These are phyloP conservation scores for Notocelia uddmanniana DNA, from an alignment of 2,888 invertebrate species.

Conservation along the genomic window DNA sequence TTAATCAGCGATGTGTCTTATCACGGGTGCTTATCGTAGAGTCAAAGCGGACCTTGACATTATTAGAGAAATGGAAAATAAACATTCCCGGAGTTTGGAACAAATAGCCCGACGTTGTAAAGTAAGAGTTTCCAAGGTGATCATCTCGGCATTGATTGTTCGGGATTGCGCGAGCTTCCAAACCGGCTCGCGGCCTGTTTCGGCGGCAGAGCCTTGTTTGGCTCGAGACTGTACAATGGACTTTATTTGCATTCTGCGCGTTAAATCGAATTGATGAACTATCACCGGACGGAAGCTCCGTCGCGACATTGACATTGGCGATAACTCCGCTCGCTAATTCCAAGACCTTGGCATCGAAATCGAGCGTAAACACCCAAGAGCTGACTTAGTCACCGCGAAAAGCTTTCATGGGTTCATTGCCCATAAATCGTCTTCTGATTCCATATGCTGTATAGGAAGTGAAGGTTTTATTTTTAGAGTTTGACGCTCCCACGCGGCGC, in stretches of 20 bases:
- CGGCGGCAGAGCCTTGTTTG: constrained; percentile 37
- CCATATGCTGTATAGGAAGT: constrained; percentile 76
- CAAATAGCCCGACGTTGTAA: background rate
- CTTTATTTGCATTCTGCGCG: constrained; percentile 20
- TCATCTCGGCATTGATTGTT: constrained; percentile 29
- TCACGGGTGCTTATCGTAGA: constrained; percentile 30
- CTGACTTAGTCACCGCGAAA: constrained; percentile 67
- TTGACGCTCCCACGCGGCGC: constrained; percentile 64
- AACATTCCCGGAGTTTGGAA: constrained; percentile 22
- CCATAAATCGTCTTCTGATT: constrained; percentile 81
- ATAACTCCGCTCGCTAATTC: constrained; percentile 40
- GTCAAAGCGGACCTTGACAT: constrained; percentile 39
- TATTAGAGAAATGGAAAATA: constrained; percentile 41
- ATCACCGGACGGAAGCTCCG: constrained; percentile 2
- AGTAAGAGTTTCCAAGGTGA: constrained; percentile 28
- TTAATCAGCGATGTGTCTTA: constrained; percentile 19
- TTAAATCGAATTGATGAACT: constrained; percentile 15
- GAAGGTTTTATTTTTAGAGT: constrained; percentile 80
- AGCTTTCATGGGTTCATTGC: constrained; percentile 80
- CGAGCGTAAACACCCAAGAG: constrained; percentile 49
- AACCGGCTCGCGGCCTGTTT: constrained; percentile 38
- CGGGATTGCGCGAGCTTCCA: constrained; percentile 19
- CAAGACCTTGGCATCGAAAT: constrained; percentile 66
- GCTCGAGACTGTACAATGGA: constrained; percentile 20
- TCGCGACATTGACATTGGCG: constrained; percentile 42